phyloP scores from a whole-genome alignment of 1,140 invertebrate genomes.

The Scylla paramamosain region DNA sequence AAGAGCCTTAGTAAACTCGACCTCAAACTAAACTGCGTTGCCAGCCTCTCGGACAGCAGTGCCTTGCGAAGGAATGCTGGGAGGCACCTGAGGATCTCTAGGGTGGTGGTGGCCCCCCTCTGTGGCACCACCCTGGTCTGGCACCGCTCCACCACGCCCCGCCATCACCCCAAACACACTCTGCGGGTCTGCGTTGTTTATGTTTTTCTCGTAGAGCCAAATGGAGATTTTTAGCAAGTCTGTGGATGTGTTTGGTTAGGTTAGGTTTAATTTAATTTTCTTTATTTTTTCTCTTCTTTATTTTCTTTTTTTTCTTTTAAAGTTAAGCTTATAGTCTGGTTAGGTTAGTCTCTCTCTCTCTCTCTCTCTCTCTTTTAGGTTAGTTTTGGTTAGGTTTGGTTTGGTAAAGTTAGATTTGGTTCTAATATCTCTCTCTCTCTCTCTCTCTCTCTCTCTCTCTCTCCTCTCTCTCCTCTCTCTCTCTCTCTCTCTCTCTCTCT shows the following conservation, averaged over 20 bases:
- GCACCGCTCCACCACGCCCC: not conserved
- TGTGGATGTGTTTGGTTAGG: not conserved
- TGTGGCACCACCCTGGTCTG: not conserved
- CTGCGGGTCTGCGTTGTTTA: not conserved
- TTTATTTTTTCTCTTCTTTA: too few species aligned
- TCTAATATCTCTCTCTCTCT: too few species aligned
- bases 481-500: too few species aligned
- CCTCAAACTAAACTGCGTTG: not conserved
- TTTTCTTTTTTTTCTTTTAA: too few species aligned
- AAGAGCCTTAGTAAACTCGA: not conserved
- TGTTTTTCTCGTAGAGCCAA: not conserved
- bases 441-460: too few species aligned
- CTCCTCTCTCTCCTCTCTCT: too few species aligned
- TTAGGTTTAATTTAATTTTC: too few species aligned
- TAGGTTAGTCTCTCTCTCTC: too few species aligned
- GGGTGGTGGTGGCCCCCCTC: not conserved
- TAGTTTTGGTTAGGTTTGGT: too few species aligned
- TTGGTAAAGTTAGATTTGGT: not conserved
- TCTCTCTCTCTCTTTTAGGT: too few species aligned
- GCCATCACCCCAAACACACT: not conserved
- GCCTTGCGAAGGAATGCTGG: not conserved
- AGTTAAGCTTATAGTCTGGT: too few species aligned
- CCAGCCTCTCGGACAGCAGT: not conserved
- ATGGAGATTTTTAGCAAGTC: not conserved
- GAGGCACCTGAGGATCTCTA: not conserved